Conservation (phyloP, 2,113 vertebrate genomes). For the Notothenia rossii region DNA sequence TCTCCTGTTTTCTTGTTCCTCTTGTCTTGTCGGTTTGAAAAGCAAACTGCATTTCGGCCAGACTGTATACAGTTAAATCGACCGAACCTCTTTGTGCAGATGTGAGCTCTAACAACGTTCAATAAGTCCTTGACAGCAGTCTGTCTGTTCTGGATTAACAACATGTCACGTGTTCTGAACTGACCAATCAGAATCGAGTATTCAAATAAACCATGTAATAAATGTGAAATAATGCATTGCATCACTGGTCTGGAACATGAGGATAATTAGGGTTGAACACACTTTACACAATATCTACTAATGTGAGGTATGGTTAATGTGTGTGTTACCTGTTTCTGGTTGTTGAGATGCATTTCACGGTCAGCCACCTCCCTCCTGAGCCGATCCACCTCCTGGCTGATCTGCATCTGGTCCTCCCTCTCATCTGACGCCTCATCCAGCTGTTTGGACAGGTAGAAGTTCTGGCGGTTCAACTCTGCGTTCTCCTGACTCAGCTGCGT, state of each 20-base stretch:
- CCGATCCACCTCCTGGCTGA: conserved; percentile 94
- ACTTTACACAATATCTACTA: neutral
- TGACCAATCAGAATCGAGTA: too few relatives aligned
- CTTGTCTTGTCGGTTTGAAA: too few relatives aligned
- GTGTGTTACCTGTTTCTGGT: conserved; percentile 92
- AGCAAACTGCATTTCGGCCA: too few relatives aligned
- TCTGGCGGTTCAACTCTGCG: conserved; percentile 97
- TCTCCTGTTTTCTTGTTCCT: too few relatives aligned
- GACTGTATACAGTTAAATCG: too few relatives aligned
- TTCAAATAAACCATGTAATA: too few relatives aligned
- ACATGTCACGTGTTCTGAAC: too few relatives aligned
- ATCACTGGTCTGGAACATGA: neutral
- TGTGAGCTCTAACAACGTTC: too few relatives aligned
- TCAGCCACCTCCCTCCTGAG: conserved; percentile 96
- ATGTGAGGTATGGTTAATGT: neutral
- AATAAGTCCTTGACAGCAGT: too few relatives aligned
- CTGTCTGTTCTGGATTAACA: too few relatives aligned
- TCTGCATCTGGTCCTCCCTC: conserved; percentile 91
- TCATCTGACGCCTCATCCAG: conserved; percentile 94
- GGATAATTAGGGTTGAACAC: neutral
- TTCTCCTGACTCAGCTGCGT: conserved; percentile 98
- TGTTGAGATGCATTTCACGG: conserved; percentile 98
- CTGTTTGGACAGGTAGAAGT: conserved; percentile 98
- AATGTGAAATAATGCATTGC: neutral
- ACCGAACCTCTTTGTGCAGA: too few relatives aligned